Evolutionary conservation across 2,888 invertebrate species (phyloP).

Genomic region (Ennomos quercinarius): DNA sequence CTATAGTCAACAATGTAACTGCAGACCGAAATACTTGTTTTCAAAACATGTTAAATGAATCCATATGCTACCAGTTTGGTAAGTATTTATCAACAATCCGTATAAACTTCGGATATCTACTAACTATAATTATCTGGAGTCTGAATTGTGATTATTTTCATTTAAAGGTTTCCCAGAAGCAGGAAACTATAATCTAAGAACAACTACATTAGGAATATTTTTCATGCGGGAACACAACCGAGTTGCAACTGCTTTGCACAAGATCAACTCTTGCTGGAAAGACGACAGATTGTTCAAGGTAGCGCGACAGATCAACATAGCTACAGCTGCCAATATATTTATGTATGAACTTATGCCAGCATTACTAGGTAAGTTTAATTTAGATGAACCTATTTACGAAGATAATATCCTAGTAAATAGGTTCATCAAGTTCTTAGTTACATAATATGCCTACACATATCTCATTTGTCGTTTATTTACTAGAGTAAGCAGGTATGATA

Average conservation of each 20-base stretch:
- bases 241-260: slow-evolving; percentile 57
- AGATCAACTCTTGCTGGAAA: slow-evolving; percentile 72
- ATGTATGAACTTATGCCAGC: slow-evolving; percentile 68
- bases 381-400: too few species aligned
- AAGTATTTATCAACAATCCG: slow-evolving; percentile 32
- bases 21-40: slow-evolving; percentile 49
- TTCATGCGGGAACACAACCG: slow-evolving; percentile 74
- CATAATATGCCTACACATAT: too few species aligned
- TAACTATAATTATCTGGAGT: too few species aligned
- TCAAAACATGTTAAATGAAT: slow-evolving; percentile 55
- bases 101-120: too few species aligned
- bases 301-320: slow-evolving; percentile 69
- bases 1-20: slow-evolving; percentile 33
- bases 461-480: too few species aligned
- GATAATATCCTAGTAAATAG: too few species aligned
- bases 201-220: slow-evolving; percentile 64
- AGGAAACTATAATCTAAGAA: slow-evolving; percentile 66
- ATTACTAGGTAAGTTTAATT: slow-evolving; percentile 59
- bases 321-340: slow-evolving; percentile 64
- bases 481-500: too few species aligned
- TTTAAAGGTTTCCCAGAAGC: slow-evolving; percentile 57
- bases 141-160: background rate
- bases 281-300: slow-evolving; percentile 72
- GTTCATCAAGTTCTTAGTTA: too few species aligned
- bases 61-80: slow-evolving; percentile 69